Percentiles rank a stretch among this genome's conserved stretches.
These are phyloP conservation scores for Bujurquina vittata DNA, from an alignment of 2,113 vertebrate species.

Conservation along the genomic window DNA sequence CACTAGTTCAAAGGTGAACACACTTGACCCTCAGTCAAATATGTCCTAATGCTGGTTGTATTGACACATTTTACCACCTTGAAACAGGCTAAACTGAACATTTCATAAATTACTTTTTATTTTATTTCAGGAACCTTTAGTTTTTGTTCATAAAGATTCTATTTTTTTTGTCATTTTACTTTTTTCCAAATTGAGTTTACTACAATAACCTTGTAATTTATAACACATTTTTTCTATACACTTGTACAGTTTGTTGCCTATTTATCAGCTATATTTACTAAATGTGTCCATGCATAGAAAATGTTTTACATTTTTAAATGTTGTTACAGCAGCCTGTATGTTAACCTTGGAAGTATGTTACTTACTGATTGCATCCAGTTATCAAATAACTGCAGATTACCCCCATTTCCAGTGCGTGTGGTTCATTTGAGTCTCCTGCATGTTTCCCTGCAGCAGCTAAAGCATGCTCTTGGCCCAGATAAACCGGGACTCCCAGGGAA, in stretches of 20 bases:
- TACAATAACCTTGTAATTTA: neutral
- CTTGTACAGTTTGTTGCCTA: neutral
- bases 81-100: neutral
- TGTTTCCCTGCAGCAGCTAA: constrained; percentile 74
- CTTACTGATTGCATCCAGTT: neutral
- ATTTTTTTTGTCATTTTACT: neutral
- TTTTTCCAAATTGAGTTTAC: neutral
- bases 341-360: neutral
- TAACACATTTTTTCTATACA: neutral
- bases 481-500: constrained; percentile 96
- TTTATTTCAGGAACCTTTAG: neutral
- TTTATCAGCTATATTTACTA: neutral
- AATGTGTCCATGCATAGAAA: neutral
- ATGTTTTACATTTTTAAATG: no score
- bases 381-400: neutral
- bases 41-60: neutral
- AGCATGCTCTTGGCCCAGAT: constrained; percentile 99
- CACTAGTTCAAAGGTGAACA: no score
- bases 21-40: neutral
- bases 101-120: no score
- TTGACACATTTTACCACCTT: neutral
- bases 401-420: neutral
- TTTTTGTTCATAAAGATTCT: neutral
- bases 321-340: neutral
- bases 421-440: neutral